Base-by-base conservation (phyloP, 1,140 invertebrate species). In the Lerema accius region DNA sequence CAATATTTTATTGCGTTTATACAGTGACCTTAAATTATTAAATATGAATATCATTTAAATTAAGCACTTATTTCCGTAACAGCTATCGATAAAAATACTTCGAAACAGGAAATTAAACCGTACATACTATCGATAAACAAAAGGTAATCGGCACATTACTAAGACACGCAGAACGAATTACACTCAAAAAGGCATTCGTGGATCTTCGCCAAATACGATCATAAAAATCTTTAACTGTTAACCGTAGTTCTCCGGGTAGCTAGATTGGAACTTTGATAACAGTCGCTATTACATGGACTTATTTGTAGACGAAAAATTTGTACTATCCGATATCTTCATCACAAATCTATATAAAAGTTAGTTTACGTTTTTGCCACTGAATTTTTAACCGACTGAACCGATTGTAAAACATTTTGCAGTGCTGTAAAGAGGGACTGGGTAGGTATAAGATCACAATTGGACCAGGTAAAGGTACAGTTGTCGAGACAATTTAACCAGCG, bases 111-210 rank as follows among this genome's bases (percentile, higher is more conserved):
- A 39, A 39, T n/a, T n/a, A 7, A 50, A 11, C n/a, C n/a, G n/a
- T n/a, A 43, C 4, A 45, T n/a, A n/a, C 26, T 61, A 64, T 64
- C 62, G 62, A 64, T 50, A 64, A 43, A 23, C 9, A 11, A 19
- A n/a, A 16, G 3, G 6, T 9, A 7, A 32, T 46, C 11, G 2
- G 11, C 55, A 39, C 69, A 63, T 60, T 65, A 62, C 69, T 71
- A 65, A 11, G 14, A 42, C 17, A 61, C 59, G 66, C 56, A 64
- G 63, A 66, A 63, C 70, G 66, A 69, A 69, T 72, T 66, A 69
- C 70, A 42, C 19, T 43, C 69, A 65, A 72, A 67, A 72, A 69
- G 53, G 59, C 59, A 49, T 55, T 26, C 53, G 55, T 63, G 40
- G 61, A 65, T 49, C 42, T 23, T 11, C 62, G 60, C 59, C 62